Evolutionary conservation across 2,797 vertebrate species (phyloP), one percentile per base, ranked within the genome.

Genomic region (Acipenser transmontanus): DNA sequence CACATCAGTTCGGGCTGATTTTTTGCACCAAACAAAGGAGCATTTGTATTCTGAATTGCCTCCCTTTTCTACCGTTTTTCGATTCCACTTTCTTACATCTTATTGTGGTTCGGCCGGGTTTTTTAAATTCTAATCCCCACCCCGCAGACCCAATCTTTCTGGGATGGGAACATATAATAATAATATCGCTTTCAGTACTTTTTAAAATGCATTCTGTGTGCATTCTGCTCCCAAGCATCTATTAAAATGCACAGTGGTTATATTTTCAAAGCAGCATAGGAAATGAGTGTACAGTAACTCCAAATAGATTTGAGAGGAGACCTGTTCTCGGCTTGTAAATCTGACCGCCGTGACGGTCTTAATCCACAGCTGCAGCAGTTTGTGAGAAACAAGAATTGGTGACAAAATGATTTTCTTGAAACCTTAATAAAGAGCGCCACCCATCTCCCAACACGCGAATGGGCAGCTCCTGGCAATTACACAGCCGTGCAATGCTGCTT

Each of bases 341-440:
- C 4, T 50, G 4, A 11, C 17, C 8, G 50, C 1, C 7, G 1
- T 54, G 50, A 8, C 11, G 7, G 6, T 47, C 1, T 52, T 47
- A 57, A 6, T 47, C 54, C 20, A 61, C 17, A 11, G 3, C 6
- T 7, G 54, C 64, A 66, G 49, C 8, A 10, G 47, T 51, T 14
- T 5, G 13, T 2, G 63, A 10, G 51, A n/a, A 51, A 64, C 17
- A 54, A 7, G 51, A 9, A 57, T 49, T 10, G 34, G 34, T 66
- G 7, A 66, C n/a, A 57, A 47, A 2, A 6, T 52, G 20, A 4
- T 8, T 8, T 9, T 14, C 47, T 47, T 47, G 17, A 48, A 13
- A 62, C 6, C 50, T 7, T 54, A 7, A 1, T 50, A 50, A 69
- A 69, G 62, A 65, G 68, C 63, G 57, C 68, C 63, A 69, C 57